Evolutionary conservation across 2,888 invertebrate genomes (phyloP).

Genomic region (Drosophila austrosaltans): DNA sequence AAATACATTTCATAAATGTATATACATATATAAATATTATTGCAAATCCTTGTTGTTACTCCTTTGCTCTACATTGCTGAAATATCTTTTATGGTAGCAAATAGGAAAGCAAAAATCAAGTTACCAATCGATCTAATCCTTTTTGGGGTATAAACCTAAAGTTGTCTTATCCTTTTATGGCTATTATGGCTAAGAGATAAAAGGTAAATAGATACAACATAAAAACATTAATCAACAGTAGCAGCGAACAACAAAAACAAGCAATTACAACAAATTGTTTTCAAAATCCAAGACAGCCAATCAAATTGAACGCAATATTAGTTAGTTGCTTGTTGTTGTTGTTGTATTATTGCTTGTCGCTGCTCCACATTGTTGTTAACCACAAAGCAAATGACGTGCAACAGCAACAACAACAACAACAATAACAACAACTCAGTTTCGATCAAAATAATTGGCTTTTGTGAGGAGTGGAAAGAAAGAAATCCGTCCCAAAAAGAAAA

Average conservation of each 20-base stretch:
- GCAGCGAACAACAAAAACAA: conserved; percentile 41
- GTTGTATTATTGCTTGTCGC: conserved; percentile 46
- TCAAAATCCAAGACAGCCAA: conserved; percentile 72
- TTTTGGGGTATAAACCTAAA: conserved; percentile 1
- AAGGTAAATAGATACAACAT: conserved; percentile 20
- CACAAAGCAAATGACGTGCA: conserved; percentile 51
- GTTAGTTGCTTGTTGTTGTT: conserved; percentile 17
- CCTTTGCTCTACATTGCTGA: neutral
- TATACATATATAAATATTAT: too few relatives aligned
- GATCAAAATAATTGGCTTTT: conserved; percentile 76
- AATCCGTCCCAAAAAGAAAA: conserved; percentile 22
- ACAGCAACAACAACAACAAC: conserved; percentile 27
- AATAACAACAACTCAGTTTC: conserved; percentile 34
- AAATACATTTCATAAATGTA: too few relatives aligned
- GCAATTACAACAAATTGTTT: conserved; percentile 71
- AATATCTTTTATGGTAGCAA: too few relatives aligned
- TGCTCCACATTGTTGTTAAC: conserved; percentile 71
- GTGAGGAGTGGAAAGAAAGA: conserved; percentile 39
- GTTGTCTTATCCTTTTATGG: conserved; percentile 12
- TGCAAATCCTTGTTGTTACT: too few relatives aligned
- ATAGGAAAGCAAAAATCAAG: neutral
- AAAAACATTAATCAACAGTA: conserved; percentile 67
- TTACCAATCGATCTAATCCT: neutral
- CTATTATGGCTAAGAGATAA: conserved; percentile 31
- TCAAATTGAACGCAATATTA: conserved; percentile 61